Base-by-base conservation (phyloP, 2,113 vertebrate genomes). In the Synodontis membranacea region DNA sequence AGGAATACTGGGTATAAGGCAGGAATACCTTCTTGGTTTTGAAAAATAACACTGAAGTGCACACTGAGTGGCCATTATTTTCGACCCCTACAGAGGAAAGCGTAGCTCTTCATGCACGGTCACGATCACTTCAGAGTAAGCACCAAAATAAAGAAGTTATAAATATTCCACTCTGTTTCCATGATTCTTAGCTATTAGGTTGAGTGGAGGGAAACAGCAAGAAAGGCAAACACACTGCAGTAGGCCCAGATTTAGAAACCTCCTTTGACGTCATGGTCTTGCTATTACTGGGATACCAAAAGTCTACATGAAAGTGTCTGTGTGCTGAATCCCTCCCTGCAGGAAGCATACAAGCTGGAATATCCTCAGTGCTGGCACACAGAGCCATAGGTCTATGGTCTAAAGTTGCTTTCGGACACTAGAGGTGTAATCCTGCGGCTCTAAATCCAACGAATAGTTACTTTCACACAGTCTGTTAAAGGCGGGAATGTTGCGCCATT, bases 241-340 rank as follows among this genome's bases (percentile, higher is more conserved):
- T 19, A n/a, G 39, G 28, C 39, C 56, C 80, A n/a, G 56, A 62
- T 60, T 82, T 82, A 82, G 80, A 62, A 82, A 62, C 56, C 37
- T 62, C 39, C 7, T 48, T 48, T 82, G 56, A 82, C 80, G 56
- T 82, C 56, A 82, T 62, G 9, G 11, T 44, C 23, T 60, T n/a
- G 80, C 80, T 81, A 81, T 19, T 19, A 81, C 54, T 28, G 56
- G 56, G 56, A 58, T 81, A 42, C 34, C 34, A 39, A 60, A 17
- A 62, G 56, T 28, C 25, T 2, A 23, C 14, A 14, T 1, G 19
- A 25, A 25, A 25, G 78, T 56, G 52, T 54, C 28, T 48, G 50
- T 56, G 78, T 80, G 31, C 28, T 39, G 34, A 37, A 37, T 80
- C 78, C 50, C 50, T 37, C 31, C 31, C 74, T n/a, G 50, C 17